phyloP scores from a whole-genome alignment of 2,797 vertebrate species.

The Dipus sagitta region DNA sequence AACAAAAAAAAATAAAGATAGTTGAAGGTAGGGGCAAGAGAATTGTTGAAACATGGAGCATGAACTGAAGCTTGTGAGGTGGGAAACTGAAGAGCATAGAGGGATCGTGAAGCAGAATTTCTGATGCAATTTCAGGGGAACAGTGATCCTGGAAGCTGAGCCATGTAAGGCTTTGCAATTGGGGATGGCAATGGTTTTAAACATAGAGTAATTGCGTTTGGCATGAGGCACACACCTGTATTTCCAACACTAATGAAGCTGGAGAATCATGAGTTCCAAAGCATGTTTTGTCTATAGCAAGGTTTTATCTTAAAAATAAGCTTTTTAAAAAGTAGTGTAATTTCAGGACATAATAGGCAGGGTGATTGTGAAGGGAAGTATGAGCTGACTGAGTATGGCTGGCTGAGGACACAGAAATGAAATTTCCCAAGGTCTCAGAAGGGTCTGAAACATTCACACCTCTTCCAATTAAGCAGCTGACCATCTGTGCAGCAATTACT shows the following conservation, averaged over 20 bases:
- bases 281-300: not conserved
- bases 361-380: not conserved
- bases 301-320: not conserved
- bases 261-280: not conserved
- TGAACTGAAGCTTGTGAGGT: fast-evolving
- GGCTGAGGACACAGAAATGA: not conserved
- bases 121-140: not conserved
- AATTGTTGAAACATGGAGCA: not conserved
- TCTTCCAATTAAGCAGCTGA: not conserved
- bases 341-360: not conserved
- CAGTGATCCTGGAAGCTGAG: not conserved
- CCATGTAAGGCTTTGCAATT: not conserved
- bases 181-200: not conserved
- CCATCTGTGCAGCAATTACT: not conserved
- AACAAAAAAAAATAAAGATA: not conserved
- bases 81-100: not conserved
- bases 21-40: fast-evolving
- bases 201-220: not conserved
- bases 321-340: not conserved
- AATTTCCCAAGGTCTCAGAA: not conserved
- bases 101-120: not conserved
- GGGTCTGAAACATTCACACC: fast-evolving
- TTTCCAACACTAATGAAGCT: not conserved
- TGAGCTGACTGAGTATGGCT: not conserved
- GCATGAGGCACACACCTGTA: no score